A percentile compares a stretch with the other conserved stretches of the same genome.
Evolutionary conservation across 2,797 vertebrate species (phyloP).

Genomic region (Sebastes cheni): DNA sequence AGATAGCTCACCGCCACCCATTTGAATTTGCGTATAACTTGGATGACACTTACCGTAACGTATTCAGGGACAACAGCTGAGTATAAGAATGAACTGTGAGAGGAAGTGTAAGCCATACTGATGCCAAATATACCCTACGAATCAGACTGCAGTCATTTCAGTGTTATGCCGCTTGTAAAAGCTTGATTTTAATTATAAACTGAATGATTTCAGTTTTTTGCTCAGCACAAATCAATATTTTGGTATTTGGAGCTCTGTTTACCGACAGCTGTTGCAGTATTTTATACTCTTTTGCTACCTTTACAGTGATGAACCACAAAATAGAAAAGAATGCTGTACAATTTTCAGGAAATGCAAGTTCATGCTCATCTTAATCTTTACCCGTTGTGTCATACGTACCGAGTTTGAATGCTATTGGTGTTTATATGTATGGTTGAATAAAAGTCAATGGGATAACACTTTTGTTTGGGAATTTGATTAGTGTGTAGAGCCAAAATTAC

Average conservation of each 20-base stretch:
- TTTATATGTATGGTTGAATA: slow-evolving; percentile 74
- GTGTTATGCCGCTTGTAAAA: slow-evolving; percentile 47
- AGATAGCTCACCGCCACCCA: slow-evolving; percentile 5
- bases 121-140: slow-evolving; percentile 61
- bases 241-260: slow-evolving; percentile 57
- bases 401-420: slow-evolving; percentile 63
- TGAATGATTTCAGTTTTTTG: slow-evolving; percentile 33
- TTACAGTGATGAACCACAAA: slow-evolving; percentile 48
- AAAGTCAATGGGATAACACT: slow-evolving; percentile 63
- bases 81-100: slow-evolving; percentile 55
- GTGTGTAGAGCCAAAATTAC: not conserved
- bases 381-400: slow-evolving; percentile 50
- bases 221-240: slow-evolving; percentile 47
- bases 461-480: not conserved
- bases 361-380: slow-evolving; percentile 50
- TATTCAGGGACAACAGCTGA: slow-evolving; percentile 20
- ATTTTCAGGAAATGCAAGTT: slow-evolving; percentile 50
- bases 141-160: slow-evolving; percentile 48
- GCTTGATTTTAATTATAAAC: slow-evolving; percentile 12
- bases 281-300: slow-evolving; percentile 72
- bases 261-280: slow-evolving; percentile 59
- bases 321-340: slow-evolving; percentile 36
- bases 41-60: not conserved
- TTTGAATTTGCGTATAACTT: slow-evolving; percentile 23
- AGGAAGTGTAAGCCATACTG: slow-evolving; percentile 76